Base-by-base conservation (phyloP, 2,888 invertebrate genomes). In the Formica aserva region DNA sequence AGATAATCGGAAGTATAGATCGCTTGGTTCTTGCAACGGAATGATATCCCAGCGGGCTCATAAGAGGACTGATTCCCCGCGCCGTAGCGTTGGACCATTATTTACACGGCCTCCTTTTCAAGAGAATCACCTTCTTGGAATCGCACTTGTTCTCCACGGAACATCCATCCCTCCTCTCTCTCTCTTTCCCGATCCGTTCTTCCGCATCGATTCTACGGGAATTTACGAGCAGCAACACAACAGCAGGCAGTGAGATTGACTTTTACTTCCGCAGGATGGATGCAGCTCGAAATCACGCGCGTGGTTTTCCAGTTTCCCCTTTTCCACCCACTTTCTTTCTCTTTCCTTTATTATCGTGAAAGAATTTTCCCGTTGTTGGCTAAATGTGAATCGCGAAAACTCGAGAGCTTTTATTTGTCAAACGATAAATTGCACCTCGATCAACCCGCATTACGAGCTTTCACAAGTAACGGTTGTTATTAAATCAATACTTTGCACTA, bases 71-170 rank as follows among this genome's bases (percentile, higher is more conserved):
- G 83, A 83, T 84, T 82, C 69, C 41, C 45, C 55, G 63, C 66
- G 32, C 9, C 57, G 35, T 45, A 38, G 69, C 75, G 82, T 78
- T 63, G 67, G 52, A 41, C 77, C 86, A 86, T 90, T 90, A 90
- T 90, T 90, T 90, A 86, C 90, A 90, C 88, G 75, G 87, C 83
- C 87, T 87, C 82, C 83, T 85, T 84, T 86, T 85, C 84, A 90
- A 85, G 82, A 78, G 71, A 52, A 86, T 82, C 85, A 83, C 85
- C 90, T 81, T 13, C 82, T 76, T 62, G 66, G 82, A 80, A 72
- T 72, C 81, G 83, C 38, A 66, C 72, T 67, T 67, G 85, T 82
- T 84, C 85, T 84, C 75, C 65, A 67, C 72, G 65, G 82, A 80
- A 65, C 83, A 74, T 45, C 66, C 38, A 62, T 29, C 55, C 67